Evolutionary conservation across 2,888 invertebrate genomes (phyloP).

Genomic region (Dasysyrphus tricinctus): DNA sequence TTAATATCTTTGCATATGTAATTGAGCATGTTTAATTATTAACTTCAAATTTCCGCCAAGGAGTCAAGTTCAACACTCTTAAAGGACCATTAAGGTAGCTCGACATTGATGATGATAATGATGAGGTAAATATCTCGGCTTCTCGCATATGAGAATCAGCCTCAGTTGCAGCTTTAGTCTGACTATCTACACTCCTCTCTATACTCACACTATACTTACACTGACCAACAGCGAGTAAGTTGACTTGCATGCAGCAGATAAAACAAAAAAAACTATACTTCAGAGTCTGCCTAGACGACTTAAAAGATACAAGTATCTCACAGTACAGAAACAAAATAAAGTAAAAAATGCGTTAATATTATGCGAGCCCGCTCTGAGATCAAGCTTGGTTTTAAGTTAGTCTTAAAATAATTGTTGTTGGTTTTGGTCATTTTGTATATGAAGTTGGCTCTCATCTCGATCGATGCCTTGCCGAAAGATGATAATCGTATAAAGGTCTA

Average conservation of each 20-base stretch:
- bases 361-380: slow-evolving; percentile 65
- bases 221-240: slow-evolving; percentile 6
- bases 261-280: slow-evolving; percentile 31
- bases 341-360: slow-evolving; percentile 61
- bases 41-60: slow-evolving; percentile 23
- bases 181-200: not conserved
- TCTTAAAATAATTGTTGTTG: slow-evolving; percentile 53
- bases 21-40: slow-evolving; percentile 32
- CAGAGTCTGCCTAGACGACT: slow-evolving; percentile 35
- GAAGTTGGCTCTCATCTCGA: slow-evolving; percentile 72
- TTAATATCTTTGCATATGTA: slow-evolving; percentile 14
- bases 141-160: not conserved
- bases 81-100: slow-evolving; percentile 50
- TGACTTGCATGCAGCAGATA: slow-evolving; percentile 35
- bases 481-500: slow-evolving; percentile 73
- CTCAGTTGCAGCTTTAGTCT: slow-evolving; percentile 11
- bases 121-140: slow-evolving; percentile 10
- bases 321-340: not conserved
- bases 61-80: slow-evolving; percentile 59
- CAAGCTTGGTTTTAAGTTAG: slow-evolving; percentile 56
- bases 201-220: slow-evolving; percentile 34
- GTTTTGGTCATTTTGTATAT: slow-evolving; percentile 49
- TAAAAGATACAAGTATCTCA: slow-evolving; percentile 40
- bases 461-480: slow-evolving; percentile 67
- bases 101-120: slow-evolving; percentile 10